These are phyloP conservation scores for Parasteatoda tepidariorum DNA, from an alignment of 1,140 invertebrate species.

Conservation along the genomic window DNA sequence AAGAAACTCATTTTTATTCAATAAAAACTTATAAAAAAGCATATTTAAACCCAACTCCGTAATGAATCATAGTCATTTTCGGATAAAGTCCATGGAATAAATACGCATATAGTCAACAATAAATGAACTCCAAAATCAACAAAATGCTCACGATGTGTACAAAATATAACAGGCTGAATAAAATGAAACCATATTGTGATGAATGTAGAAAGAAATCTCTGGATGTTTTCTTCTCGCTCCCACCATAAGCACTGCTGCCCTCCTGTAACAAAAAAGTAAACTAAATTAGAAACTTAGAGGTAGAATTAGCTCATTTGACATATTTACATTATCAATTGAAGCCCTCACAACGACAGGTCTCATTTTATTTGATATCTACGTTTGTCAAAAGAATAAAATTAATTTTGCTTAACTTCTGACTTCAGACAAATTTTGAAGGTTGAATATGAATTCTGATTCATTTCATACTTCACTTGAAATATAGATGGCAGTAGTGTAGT, in stretches of 20 bases:
- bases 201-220: constrained; percentile 7
- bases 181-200: constrained; percentile 14
- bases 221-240: constrained; percentile 19
- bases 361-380: no score
- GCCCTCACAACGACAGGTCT: no score
- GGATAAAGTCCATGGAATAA: constrained; percentile 36
- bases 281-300: background rate
- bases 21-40: no score
- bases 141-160: constrained; percentile 22
- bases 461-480: no score
- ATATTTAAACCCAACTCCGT: constrained; percentile 13
- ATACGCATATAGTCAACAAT: constrained; percentile 31
- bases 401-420: no score
- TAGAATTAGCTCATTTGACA: background rate
- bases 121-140: constrained; percentile 41
- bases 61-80: background rate
- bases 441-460: no score
- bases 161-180: constrained; percentile 14
- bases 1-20: no score
- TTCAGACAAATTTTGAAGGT: no score
- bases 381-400: no score
- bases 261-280: background rate
- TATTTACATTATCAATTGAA: background rate
- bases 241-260: background rate
- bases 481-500: no score